Evolutionary conservation across 1,140 invertebrate genomes (phyloP).

Genomic region (Gryon sp.): DNA sequence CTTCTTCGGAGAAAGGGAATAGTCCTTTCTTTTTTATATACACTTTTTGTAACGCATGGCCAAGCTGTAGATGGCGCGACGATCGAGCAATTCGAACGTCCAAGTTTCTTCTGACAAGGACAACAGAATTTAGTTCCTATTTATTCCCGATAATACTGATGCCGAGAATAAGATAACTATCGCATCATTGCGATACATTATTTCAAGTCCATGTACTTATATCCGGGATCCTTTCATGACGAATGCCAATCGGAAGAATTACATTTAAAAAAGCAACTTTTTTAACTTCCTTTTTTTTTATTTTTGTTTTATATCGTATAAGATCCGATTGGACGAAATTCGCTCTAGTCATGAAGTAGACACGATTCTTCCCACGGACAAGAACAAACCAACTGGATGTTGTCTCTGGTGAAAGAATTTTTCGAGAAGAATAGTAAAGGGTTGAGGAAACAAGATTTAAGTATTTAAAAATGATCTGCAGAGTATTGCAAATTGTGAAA

Average conservation of each 20-base stretch:
- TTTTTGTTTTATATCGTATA: slow-evolving; percentile 8
- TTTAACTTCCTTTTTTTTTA: too few relatives aligned
- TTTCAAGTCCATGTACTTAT: slow-evolving; percentile 47
- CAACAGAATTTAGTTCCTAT: slow-evolving; percentile 73
- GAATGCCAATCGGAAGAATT: slow-evolving; percentile 15
- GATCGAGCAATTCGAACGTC: neutral
- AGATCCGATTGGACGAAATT: slow-evolving; percentile 29
- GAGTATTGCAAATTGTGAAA: too few relatives aligned
- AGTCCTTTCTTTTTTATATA: slow-evolving; percentile 50
- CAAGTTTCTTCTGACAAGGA: slow-evolving; percentile 18
- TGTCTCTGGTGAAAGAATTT: too few relatives aligned
- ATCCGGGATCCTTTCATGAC: slow-evolving; percentile 38
- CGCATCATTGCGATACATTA: neutral
- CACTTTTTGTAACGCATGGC: slow-evolving; percentile 21
- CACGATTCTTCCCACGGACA: slow-evolving; percentile 22
- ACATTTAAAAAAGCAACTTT: slow-evolving; percentile 38
- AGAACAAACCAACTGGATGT: neutral
- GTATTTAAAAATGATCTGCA: too few relatives aligned
- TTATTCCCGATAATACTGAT: slow-evolving; percentile 62
- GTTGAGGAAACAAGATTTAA: too few relatives aligned
- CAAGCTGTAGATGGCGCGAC: neutral
- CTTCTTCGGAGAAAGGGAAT: neutral
- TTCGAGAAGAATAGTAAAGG: too few relatives aligned
- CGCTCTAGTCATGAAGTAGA: slow-evolving; percentile 71
- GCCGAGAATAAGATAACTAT: slow-evolving; percentile 33